These are phyloP conservation scores for Acromyrmex echinatior DNA, from an alignment of 1,140 invertebrate species.

Conservation along the genomic window DNA sequence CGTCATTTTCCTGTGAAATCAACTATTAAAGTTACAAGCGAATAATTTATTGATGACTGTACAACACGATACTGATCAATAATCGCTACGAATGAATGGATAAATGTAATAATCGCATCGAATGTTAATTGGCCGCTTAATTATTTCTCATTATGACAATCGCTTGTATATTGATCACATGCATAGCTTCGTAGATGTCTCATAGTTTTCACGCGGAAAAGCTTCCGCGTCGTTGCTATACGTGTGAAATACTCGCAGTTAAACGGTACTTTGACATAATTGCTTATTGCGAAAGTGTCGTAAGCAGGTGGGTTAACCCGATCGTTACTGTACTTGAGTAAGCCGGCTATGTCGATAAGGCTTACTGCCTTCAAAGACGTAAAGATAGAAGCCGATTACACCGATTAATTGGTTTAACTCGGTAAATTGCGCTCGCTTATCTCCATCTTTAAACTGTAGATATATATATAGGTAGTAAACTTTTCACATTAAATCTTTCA, in stretches of 20 bases:
- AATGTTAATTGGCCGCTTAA: slow-evolving; percentile 53
- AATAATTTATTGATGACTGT: slow-evolving; percentile 46
- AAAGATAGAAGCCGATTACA: slow-evolving; percentile 67
- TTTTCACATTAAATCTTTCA: not conserved
- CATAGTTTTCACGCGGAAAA: slow-evolving; percentile 13
- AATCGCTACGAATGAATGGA: slow-evolving; percentile 44
- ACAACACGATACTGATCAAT: slow-evolving; percentile 50
- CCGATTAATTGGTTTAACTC: slow-evolving; percentile 63
- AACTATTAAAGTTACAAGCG: slow-evolving; percentile 28
- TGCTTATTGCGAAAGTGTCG: slow-evolving; percentile 70
- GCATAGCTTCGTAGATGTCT: slow-evolving; percentile 10
- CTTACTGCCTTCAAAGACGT: slow-evolving; percentile 50
- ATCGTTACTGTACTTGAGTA: slow-evolving; percentile 53
- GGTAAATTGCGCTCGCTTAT: slow-evolving; percentile 11
- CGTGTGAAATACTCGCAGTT: slow-evolving; percentile 45
- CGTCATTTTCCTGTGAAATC: slow-evolving; percentile 48
- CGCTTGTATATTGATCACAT: slow-evolving; percentile 16
- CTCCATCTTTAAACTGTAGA: not conserved
- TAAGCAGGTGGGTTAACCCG: slow-evolving; percentile 50
- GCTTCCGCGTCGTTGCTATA: slow-evolving; percentile 5
- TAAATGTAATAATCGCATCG: slow-evolving; percentile 57
- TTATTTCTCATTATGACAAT: slow-evolving; percentile 49
- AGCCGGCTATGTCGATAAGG: slow-evolving; percentile 42
- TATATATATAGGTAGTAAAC: not conserved
- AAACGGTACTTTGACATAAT: slow-evolving; percentile 61